Conservation (phyloP, 1,140 invertebrate species). For the Cryptotermes secundus region DNA sequence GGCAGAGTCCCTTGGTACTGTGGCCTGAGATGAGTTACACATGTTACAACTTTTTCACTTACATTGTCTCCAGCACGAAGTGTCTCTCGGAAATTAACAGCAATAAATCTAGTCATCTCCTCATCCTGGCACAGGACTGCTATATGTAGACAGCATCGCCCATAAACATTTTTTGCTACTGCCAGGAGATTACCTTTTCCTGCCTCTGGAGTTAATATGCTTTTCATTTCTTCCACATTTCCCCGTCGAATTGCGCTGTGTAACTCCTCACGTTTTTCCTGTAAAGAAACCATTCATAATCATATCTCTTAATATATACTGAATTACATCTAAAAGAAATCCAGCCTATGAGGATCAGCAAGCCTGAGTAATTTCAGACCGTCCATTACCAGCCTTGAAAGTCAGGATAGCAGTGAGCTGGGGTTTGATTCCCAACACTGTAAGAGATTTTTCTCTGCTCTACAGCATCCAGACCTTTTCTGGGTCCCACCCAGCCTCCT, state of each 20-base stretch:
- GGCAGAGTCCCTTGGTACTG: too few species aligned
- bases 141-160: conserved; percentile 73
- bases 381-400: too few species aligned
- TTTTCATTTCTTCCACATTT: conserved; percentile 59
- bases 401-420: too few species aligned
- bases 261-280: conserved; percentile 73
- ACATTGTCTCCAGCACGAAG: conserved; percentile 82
- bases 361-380: too few species aligned
- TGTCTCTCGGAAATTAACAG: conserved; percentile 68
- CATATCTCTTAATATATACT: too few species aligned
- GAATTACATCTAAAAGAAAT: too few species aligned
- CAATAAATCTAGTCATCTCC: conserved; percentile 72
- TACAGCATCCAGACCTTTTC: too few species aligned
- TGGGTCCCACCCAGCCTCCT: too few species aligned
- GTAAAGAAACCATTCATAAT: background rate
- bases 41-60: conserved; percentile 45
- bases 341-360: too few species aligned
- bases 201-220: conserved; percentile 58
- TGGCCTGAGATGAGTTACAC: too few species aligned
- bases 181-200: conserved; percentile 63
- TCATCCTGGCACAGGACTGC: conserved; percentile 78
- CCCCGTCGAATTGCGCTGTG: conserved; percentile 72
- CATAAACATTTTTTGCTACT: conserved; percentile 67
- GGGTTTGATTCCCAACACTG: too few species aligned
- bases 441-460: too few species aligned